phyloP scores from a whole-genome alignment of 2,888 invertebrate species.

The Calameuta pallipes region DNA sequence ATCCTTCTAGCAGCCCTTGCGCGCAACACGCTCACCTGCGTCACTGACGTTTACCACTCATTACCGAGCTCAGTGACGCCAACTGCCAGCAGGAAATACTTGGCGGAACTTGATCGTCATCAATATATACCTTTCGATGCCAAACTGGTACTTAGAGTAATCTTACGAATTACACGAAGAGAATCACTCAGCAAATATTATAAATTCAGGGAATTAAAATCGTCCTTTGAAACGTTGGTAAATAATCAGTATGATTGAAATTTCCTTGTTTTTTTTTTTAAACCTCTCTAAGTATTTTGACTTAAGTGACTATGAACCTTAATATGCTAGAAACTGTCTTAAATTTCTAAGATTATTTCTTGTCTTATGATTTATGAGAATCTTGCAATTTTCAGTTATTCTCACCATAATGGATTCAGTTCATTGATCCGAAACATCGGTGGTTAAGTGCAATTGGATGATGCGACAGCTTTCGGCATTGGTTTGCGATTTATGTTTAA shows the following conservation, averaged over 20 bases:
- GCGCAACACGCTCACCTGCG: too few relatives aligned
- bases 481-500: neutral
- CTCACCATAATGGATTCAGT: neutral
- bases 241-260: too few relatives aligned
- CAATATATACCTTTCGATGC: slow-evolving; percentile 28
- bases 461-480: neutral
- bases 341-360: neutral
- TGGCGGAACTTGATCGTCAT: neutral
- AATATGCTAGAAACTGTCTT: neutral
- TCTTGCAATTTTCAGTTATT: neutral
- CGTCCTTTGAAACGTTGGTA: slow-evolving; percentile 4
- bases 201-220: slow-evolving; percentile 30
- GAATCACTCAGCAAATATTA: slow-evolving; percentile 36
- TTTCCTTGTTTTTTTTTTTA: too few relatives aligned
- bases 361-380: neutral
- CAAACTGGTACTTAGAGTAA: slow-evolving; percentile 35
- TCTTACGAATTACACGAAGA: slow-evolving; percentile 37
- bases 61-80: neutral
- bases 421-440: neutral
- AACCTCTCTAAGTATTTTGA: neutral
- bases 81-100: neutral
- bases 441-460: neutral
- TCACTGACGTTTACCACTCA: neutral
- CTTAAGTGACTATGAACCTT: neutral
- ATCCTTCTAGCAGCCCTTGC: too few relatives aligned